A percentile compares a stretch with the other conserved stretches of the same genome.
Conservation (phyloP, 2,113 vertebrate species). For the Psilopsiagon aurifrons region DNA sequence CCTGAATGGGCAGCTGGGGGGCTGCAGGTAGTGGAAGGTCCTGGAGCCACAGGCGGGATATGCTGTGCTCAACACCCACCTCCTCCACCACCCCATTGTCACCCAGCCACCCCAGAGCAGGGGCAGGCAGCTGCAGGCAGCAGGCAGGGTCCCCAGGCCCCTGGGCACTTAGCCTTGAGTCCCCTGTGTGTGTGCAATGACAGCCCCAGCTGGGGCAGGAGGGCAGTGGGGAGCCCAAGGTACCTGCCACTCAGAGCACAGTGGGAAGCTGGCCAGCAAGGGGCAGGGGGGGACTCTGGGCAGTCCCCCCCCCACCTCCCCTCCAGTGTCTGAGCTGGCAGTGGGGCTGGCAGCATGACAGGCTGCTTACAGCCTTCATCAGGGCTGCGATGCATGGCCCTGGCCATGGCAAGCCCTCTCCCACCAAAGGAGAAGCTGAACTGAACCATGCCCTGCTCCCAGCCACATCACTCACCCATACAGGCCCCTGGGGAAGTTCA, state of each 20-base stretch:
- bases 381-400: fast-evolving
- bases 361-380: not conserved
- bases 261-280: not conserved
- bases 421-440: not conserved
- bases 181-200: not conserved
- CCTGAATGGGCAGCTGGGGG: not conserved
- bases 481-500: not conserved
- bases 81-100: not conserved
- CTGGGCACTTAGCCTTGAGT: not conserved
- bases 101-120: not conserved
- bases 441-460: not conserved
- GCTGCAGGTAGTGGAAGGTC: not conserved
- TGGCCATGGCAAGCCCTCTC: not conserved
- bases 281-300: not conserved
- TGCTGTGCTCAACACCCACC: not conserved
- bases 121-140: not conserved
- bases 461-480: fast-evolving
- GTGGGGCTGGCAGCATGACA: not conserved
- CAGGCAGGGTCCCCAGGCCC: not conserved
- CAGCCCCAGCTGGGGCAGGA: not conserved
- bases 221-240: fast-evolving
- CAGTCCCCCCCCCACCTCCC: not conserved
- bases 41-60: not conserved
- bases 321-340: not conserved
- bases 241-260: not conserved